These are phyloP conservation scores for Trogon surrucura DNA, from an alignment of 2,113 vertebrate species.

Conservation along the genomic window DNA sequence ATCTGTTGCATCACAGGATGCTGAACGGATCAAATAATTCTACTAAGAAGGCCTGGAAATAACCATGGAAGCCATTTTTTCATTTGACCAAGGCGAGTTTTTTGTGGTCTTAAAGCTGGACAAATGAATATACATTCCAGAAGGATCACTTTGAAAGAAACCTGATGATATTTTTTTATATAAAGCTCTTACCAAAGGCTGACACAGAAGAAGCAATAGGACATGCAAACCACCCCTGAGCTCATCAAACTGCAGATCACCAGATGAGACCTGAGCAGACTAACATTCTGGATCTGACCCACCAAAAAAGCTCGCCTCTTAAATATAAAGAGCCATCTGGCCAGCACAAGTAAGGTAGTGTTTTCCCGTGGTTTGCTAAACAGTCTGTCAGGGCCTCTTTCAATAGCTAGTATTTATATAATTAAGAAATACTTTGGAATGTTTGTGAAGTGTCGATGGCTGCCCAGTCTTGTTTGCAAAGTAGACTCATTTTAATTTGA, in stretches of 20 bases:
- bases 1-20: not conserved
- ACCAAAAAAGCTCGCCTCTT: not conserved
- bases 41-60: not conserved
- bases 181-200: not conserved
- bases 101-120: not conserved
- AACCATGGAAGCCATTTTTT: not conserved
- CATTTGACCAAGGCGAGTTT: not conserved
- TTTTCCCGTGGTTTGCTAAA: slow-evolving; percentile 37
- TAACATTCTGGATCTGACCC: not conserved
- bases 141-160: not conserved
- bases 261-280: not conserved
- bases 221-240: not conserved
- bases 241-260: not conserved
- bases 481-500: slow-evolving; percentile 2
- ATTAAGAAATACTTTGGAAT: slow-evolving; percentile 14
- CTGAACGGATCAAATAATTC: not conserved
- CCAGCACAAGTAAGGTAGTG: not conserved
- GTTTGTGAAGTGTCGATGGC: slow-evolving; percentile 18
- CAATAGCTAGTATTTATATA: not conserved
- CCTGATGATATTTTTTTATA: not conserved
- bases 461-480: slow-evolving; percentile 19
- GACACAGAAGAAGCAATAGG: not conserved
- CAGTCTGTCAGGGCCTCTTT: not conserved
- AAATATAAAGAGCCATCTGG: not conserved
- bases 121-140: not conserved